Percentiles rank a stretch among this genome's conserved stretches.
phyloP scores from a whole-genome alignment of 2,888 invertebrate genomes.

The Alcis repandata region DNA sequence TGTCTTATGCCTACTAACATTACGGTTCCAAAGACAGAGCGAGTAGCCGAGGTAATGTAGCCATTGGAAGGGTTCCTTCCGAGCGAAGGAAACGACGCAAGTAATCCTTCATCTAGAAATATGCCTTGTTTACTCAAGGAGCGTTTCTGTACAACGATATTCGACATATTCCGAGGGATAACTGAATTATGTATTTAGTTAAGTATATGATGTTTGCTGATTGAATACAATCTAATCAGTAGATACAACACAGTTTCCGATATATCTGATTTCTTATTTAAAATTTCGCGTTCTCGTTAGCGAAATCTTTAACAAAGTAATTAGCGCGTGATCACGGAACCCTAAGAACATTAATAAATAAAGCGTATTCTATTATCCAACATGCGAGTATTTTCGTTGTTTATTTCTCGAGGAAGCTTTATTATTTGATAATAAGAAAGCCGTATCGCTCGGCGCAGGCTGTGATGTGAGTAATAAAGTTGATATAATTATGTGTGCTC shows the following conservation, averaged over 20 bases:
- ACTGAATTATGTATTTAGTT: slow-evolving; percentile 6
- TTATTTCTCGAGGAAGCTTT: slow-evolving; percentile 48
- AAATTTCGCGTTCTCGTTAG: slow-evolving; percentile 12
- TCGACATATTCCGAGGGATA: slow-evolving; percentile 9
- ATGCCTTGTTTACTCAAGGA: slow-evolving; percentile 31
- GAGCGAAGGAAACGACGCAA: slow-evolving; percentile 21
- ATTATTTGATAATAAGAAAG: slow-evolving; percentile 55
- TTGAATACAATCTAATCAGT: slow-evolving; percentile 27
- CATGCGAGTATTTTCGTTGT: slow-evolving; percentile 40
- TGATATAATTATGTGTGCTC: slow-evolving; percentile 65
- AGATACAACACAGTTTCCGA: slow-evolving; percentile 11
- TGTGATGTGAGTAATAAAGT: slow-evolving; percentile 65
- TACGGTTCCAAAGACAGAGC: slow-evolving; percentile 54
- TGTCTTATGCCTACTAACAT: slow-evolving; percentile 64
- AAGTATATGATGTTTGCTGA: slow-evolving; percentile 6
- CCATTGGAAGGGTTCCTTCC: slow-evolving; percentile 45
- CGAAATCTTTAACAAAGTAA: slow-evolving; percentile 13
- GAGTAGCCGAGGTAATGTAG: slow-evolving; percentile 54
- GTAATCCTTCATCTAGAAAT: slow-evolving; percentile 28
- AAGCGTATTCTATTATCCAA: slow-evolving; percentile 35
- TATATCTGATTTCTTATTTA: slow-evolving; percentile 13
- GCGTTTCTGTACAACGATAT: slow-evolving; percentile 10
- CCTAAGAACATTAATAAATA: slow-evolving; percentile 38
- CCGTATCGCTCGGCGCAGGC: slow-evolving; percentile 62
- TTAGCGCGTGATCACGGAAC: slow-evolving; percentile 23